Evolutionary conservation across 2,797 vertebrate species (phyloP).

Genomic region (Lithobates sylvaticus): DNA sequence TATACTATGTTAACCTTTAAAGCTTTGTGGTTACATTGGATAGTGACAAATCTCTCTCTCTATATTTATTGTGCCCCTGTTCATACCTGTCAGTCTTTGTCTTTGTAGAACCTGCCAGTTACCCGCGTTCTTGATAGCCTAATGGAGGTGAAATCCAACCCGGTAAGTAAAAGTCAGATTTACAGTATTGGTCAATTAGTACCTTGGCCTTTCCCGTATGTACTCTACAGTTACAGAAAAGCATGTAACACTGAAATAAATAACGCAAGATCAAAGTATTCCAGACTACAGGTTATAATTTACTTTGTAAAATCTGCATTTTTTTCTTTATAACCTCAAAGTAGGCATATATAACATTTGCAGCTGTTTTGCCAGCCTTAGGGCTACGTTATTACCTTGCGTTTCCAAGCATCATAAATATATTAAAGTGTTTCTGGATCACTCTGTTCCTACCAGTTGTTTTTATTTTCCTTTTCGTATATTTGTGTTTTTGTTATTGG

Average conservation of each 20-base stretch:
- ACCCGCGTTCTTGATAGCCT: constrained; percentile 95
- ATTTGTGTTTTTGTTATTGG: constrained; percentile 35
- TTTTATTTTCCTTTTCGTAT: constrained; percentile 29
- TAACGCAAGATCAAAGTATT: neutral
- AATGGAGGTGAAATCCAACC: constrained; percentile 98
- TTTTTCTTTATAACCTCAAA: neutral
- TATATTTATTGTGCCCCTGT: neutral
- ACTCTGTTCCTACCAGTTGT: constrained; percentile 42
- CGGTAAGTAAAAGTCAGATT: constrained; percentile 80
- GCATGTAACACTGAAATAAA: neutral
- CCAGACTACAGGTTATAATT: neutral
- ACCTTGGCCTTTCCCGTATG: neutral
- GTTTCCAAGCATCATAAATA: constrained; percentile 5
- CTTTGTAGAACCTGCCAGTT: constrained; percentile 90
- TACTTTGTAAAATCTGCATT: neutral
- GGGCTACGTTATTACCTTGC: neutral
- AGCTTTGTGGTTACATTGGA: neutral
- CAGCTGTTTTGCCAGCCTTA: neutral
- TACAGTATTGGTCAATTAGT: neutral
- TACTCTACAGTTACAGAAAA: neutral
- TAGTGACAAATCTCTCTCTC: neutral
- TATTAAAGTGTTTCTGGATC: neutral
- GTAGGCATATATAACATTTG: neutral
- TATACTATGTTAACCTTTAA: neutral
- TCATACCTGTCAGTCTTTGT: constrained; percentile 10